These are phyloP conservation scores for Pomatorhinus ruficollis DNA, from an alignment of 2,113 vertebrate species.

Conservation along the genomic window DNA sequence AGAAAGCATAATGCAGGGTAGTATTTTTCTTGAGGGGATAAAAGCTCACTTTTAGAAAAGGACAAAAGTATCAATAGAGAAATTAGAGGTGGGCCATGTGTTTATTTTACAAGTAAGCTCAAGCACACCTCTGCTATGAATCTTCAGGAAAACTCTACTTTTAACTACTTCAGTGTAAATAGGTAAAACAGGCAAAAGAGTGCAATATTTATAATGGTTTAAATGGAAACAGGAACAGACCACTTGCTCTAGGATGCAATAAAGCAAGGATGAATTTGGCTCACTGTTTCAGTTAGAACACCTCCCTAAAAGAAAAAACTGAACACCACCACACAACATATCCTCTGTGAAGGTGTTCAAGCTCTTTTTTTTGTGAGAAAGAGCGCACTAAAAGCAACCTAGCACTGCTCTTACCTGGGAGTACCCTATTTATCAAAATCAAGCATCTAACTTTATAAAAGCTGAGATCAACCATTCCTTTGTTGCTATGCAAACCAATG, in stretches of 20 bases:
- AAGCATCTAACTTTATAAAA: constrained; percentile 1
- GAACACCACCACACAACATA: not conserved
- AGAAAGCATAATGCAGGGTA: not conserved
- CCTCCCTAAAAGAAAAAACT: not conserved
- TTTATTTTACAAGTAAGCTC: not conserved
- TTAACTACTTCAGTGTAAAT: not conserved
- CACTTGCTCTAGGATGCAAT: not conserved
- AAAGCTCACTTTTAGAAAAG: not conserved
- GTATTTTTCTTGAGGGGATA: not conserved
- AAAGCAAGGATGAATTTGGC: not conserved
- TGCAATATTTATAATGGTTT: not conserved
- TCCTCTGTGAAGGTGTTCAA: not conserved
- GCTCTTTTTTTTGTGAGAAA: not conserved
- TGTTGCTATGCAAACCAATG: constrained; percentile 10
- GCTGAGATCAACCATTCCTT: not conserved
- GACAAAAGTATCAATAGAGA: not conserved
- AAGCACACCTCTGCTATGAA: not conserved
- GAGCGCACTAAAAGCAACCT: not conserved
- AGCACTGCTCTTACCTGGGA: not conserved
- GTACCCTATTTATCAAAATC: not conserved
- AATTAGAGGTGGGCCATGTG: not conserved
- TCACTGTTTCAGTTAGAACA: not conserved
- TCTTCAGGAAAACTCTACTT: not conserved
- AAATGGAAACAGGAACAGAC: not conserved
- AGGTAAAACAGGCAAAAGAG: not conserved